Evolutionary conservation across 2,888 invertebrate species (phyloP).

Genomic region (Pyrgus malvae): DNA sequence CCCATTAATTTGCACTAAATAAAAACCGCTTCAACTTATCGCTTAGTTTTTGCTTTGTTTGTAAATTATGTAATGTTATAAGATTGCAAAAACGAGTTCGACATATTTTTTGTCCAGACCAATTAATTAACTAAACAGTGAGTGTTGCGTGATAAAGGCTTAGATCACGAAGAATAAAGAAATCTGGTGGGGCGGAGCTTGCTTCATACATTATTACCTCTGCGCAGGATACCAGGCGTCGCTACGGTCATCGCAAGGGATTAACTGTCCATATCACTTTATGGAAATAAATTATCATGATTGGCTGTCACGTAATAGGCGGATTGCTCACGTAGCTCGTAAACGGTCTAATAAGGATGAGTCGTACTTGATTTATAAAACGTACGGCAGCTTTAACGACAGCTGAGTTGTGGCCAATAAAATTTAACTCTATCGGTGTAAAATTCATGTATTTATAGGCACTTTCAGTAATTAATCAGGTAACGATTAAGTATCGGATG

Average conservation of each 20-base stretch:
- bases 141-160: background rate
- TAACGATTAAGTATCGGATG: background rate
- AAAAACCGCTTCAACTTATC: background rate
- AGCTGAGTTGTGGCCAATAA: slow-evolving; percentile 16
- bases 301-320: slow-evolving; percentile 44
- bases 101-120: background rate
- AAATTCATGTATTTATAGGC: slow-evolving; percentile 8
- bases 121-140: background rate
- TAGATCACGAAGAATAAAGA: slow-evolving; percentile 28
- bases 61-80: background rate
- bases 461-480: slow-evolving; percentile 3
- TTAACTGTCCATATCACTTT: slow-evolving; percentile 54
- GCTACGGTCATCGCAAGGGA: slow-evolving; percentile 34
- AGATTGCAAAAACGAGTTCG: background rate
- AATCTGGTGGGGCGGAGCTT: slow-evolving; percentile 41
- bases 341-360: slow-evolving; percentile 41
- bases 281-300: slow-evolving; percentile 61
- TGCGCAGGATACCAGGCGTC: slow-evolving; percentile 38
- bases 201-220: slow-evolving; percentile 41
- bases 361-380: slow-evolving; percentile 36
- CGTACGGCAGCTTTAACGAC: slow-evolving; percentile 20
- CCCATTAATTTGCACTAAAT: background rate
- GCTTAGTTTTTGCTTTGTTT: background rate
- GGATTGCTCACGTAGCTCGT: slow-evolving; percentile 37
- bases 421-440: slow-evolving; percentile 15